Conservation (phyloP, 1,140 invertebrate genomes). For the Drosophila varians region DNA sequence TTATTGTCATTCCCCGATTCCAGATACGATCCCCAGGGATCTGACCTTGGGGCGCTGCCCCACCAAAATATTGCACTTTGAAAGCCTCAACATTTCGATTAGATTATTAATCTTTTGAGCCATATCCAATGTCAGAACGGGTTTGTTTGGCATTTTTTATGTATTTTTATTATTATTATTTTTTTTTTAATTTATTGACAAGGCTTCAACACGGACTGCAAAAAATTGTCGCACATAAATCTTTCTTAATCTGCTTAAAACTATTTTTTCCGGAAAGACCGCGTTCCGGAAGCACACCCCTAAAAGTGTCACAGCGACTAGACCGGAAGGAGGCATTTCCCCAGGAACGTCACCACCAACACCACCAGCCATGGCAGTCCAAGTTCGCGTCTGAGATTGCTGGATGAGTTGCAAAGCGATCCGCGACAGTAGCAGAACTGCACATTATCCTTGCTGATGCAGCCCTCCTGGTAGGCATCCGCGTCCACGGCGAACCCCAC, state of each 20-base stretch:
- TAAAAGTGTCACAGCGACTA: conserved; percentile 33
- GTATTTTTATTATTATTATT: background rate
- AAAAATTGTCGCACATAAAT: conserved; percentile 28
- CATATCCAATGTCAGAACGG: conserved; percentile 34
- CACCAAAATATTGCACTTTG: conserved; percentile 32
- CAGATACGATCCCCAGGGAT: background rate
- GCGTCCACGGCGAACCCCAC: background rate
- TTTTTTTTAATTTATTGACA: conserved; percentile 53
- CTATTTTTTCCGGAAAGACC: conserved; percentile 33
- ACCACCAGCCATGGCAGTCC: conserved; percentile 5
- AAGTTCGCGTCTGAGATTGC: background rate
- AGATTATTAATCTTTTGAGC: conserved; percentile 12
- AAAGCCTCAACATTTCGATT: conserved; percentile 10
- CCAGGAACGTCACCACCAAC: conserved; percentile 10
- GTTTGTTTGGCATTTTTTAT: conserved; percentile 18
- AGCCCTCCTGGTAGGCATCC: conserved; percentile 32
- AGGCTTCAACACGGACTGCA: conserved; percentile 33
- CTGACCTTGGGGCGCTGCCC: conserved; percentile 35
- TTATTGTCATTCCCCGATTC: conserved; percentile 14
- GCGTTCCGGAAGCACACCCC: conserved; percentile 13
- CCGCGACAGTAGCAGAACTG: conserved; percentile 39
- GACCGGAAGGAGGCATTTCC: conserved; percentile 9
- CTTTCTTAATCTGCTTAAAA: conserved; percentile 49
- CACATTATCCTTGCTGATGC: background rate
- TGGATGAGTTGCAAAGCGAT: conserved; percentile 42